phyloP scores from a whole-genome alignment of 2,888 invertebrate genomes.

The Oscheius sp. region DNA sequence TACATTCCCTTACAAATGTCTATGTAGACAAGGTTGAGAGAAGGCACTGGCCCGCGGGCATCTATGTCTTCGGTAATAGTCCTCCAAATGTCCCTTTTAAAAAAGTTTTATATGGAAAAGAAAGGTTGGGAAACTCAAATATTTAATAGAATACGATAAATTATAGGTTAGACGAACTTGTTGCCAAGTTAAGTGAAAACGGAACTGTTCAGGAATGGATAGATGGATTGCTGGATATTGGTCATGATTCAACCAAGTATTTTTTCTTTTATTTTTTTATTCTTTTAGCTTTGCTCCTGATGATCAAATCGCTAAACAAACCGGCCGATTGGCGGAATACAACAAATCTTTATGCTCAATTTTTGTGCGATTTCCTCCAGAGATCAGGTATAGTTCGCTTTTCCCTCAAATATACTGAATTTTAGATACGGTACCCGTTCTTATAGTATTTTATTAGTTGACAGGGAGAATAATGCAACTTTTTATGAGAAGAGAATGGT shows the following conservation, averaged over 20 bases:
- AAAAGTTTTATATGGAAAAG: constrained; percentile 55
- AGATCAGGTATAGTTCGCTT: constrained; percentile 20
- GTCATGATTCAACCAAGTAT: constrained; percentile 40
- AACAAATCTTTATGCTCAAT: constrained; percentile 54
- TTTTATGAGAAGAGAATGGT: constrained; percentile 50
- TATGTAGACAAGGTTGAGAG: constrained; percentile 43
- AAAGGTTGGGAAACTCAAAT: constrained; percentile 19
- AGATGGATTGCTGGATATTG: constrained; percentile 46
- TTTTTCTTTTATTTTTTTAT: not conserved
- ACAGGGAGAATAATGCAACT: constrained; percentile 50
- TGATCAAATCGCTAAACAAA: constrained; percentile 55
- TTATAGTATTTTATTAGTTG: constrained; percentile 56
- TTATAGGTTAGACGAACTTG: constrained; percentile 24
- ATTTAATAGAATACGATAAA: not conserved
- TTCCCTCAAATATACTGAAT: not conserved
- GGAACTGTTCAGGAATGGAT: constrained; percentile 38
- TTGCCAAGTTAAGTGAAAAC: constrained; percentile 27
- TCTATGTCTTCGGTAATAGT: constrained; percentile 55
- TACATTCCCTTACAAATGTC: constrained; percentile 57
- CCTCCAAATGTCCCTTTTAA: constrained; percentile 56
- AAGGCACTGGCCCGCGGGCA: constrained; percentile 42
- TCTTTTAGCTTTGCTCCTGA: constrained; percentile 58
- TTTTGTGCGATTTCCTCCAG: constrained; percentile 50
- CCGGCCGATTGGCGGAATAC: constrained; percentile 40
- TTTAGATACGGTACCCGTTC: constrained; percentile 52